Conservation (phyloP, 2,113 vertebrate genomes). For the Phylloscopus trochilus region DNA sequence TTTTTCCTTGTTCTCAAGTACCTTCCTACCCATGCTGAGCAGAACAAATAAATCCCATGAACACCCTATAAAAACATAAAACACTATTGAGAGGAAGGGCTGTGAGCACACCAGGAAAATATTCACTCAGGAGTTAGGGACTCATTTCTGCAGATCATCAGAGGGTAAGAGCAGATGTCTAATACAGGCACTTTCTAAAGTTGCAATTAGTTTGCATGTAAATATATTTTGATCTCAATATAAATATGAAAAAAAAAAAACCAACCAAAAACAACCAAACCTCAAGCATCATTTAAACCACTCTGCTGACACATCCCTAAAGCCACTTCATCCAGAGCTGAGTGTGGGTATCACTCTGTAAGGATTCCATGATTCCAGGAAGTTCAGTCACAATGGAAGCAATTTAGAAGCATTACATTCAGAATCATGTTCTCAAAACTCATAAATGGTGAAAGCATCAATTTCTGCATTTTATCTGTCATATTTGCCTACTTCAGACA, state of each 20-base stretch:
- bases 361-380: neutral
- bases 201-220: neutral
- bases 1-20: neutral
- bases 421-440: neutral
- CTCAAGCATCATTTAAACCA: neutral
- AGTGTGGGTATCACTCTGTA: neutral
- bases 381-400: neutral
- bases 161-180: neutral
- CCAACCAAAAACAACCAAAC: too few relatives aligned
- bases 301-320: neutral
- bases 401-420: neutral
- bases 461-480: neutral
- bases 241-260: neutral
- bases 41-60: neutral
- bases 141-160: neutral
- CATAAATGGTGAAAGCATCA: neutral
- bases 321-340: neutral
- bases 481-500: neutral
- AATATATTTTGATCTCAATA: neutral
- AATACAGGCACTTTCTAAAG: neutral
- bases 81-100: neutral
- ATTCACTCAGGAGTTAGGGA: neutral
- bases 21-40: neutral
- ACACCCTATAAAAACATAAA: neutral
- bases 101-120: neutral